Conservation (phyloP, 2,797 vertebrate genomes). For the Ammospiza maritima region DNA sequence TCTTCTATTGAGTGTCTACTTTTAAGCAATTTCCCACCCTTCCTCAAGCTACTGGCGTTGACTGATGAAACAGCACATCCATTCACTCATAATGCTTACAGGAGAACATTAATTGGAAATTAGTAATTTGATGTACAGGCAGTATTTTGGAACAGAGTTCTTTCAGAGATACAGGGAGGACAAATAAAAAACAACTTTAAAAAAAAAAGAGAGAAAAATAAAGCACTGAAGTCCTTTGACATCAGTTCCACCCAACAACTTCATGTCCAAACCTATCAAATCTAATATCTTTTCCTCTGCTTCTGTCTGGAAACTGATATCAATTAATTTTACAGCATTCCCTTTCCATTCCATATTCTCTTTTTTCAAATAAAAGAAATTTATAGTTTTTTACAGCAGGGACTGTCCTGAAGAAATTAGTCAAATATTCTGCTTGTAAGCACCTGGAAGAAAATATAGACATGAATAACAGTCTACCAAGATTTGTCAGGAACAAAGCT, state of each 20-base stretch:
- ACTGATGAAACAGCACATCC: not conserved
- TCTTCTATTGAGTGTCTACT: not conserved
- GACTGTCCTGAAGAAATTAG: not conserved
- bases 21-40: not conserved
- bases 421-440: not conserved
- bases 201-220: not conserved
- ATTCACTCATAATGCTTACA: not conserved
- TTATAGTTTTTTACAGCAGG: not conserved
- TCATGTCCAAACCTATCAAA: not conserved
- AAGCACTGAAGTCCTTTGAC: not conserved
- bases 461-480: not conserved
- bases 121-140: not conserved
- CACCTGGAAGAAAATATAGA: not conserved
- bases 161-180: not conserved
- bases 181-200: not conserved
- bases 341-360: not conserved
- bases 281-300: not conserved
- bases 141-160: not conserved
- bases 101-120: not conserved
- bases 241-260: not conserved
- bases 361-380: not conserved
- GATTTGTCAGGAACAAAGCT: not conserved
- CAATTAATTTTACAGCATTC: not conserved
- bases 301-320: not conserved
- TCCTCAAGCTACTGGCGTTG: not conserved